These are phyloP conservation scores for Elachura formosa DNA, from an alignment of 2,113 vertebrate genomes.

Conservation along the genomic window DNA sequence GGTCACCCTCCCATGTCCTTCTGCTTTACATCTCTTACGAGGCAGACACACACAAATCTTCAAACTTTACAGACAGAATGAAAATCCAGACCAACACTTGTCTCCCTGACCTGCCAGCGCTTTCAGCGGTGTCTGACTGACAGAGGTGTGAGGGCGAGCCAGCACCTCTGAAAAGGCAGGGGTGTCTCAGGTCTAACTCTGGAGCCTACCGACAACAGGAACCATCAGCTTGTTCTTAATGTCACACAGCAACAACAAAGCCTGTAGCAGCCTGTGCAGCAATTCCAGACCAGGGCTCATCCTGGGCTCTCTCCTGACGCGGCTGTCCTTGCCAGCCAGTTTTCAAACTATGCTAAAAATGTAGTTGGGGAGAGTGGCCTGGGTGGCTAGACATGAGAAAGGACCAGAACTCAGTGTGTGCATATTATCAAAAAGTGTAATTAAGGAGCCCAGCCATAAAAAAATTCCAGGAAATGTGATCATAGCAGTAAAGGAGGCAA, in stretches of 20 bases:
- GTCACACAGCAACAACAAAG: conserved; percentile 13
- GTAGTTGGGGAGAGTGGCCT: background rate
- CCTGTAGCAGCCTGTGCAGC: background rate
- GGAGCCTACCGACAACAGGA: background rate
- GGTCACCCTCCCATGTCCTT: background rate
- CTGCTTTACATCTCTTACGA: background rate
- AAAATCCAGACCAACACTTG: conserved; percentile 33
- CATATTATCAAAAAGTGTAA: background rate
- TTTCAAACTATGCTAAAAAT: background rate
- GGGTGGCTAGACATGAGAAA: background rate
- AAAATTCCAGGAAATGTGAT: background rate
- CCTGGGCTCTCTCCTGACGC: background rate
- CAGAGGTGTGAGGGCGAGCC: background rate
- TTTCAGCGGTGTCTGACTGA: background rate
- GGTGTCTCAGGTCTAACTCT: background rate
- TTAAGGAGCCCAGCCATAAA: background rate
- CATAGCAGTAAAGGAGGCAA: background rate
- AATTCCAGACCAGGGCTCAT: background rate
- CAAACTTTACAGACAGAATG: conserved; percentile 6
- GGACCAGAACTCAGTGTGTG: background rate
- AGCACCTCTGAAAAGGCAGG: background rate
- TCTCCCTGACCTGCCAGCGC: conserved; percentile 21
- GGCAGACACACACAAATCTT: background rate
- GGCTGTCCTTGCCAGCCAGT: background rate
- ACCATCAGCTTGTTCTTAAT: background rate